A percentile compares a stretch with the other conserved stretches of the same genome.
phyloP scores from a whole-genome alignment of 2,888 invertebrate species.

The Belgica antarctica region DNA sequence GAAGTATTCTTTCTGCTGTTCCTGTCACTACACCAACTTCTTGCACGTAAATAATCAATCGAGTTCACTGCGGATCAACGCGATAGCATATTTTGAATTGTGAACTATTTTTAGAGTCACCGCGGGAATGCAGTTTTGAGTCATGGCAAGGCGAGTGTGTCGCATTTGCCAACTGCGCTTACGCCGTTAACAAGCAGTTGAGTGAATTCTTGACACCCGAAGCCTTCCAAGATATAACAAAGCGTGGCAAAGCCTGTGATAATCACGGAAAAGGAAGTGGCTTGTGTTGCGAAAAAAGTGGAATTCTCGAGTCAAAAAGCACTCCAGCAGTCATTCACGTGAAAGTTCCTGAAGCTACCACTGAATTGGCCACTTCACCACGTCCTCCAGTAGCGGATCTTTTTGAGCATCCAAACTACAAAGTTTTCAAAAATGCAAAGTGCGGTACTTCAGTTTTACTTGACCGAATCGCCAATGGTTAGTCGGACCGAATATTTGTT shows the following conservation, averaged over 20 bases:
- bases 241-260: neutral
- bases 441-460: slow-evolving; percentile 9
- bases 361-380: neutral
- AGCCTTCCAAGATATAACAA: neutral
- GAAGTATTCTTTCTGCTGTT: too few relatives aligned
- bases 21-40: too few relatives aligned
- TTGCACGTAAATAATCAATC: too few relatives aligned
- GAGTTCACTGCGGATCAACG: too few relatives aligned
- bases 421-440: slow-evolving; percentile 4
- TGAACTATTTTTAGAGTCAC: too few relatives aligned
- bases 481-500: too few relatives aligned
- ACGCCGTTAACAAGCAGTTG: neutral
- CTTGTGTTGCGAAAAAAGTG: neutral
- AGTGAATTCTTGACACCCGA: neutral
- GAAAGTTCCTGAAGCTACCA: neutral
- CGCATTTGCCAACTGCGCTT: neutral
- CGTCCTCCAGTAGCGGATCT: neutral
- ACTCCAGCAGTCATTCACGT: neutral
- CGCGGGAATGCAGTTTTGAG: neutral
- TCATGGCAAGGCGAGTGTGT: neutral
- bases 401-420: slow-evolving; percentile 4
- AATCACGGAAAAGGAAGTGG: neutral
- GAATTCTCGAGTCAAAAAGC: neutral
- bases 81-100: too few relatives aligned
- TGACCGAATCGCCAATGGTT: slow-evolving; percentile 22